These are phyloP conservation scores for Venustaconcha ellipsiformis DNA, from an alignment of 1,140 invertebrate species.

Conservation along the genomic window DNA sequence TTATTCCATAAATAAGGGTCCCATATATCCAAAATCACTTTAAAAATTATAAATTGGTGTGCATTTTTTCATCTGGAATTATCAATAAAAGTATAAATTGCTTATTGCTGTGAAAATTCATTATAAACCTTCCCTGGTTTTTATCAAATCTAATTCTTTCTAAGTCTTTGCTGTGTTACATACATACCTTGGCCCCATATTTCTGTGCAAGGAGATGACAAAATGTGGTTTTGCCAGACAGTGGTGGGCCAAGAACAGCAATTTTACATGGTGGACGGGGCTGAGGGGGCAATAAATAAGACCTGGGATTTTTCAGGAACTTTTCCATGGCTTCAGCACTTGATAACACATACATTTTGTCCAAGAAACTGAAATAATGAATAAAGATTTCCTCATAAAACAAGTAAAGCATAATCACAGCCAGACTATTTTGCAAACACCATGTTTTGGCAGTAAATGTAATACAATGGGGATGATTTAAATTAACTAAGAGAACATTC, in stretches of 20 bases:
- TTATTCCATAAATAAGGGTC: too few species aligned
- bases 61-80: too few species aligned
- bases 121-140: constrained; percentile 52
- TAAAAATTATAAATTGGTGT: too few species aligned
- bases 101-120: too few species aligned
- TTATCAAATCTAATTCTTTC: constrained; percentile 31
- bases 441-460: too few species aligned
- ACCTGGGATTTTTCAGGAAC: constrained; percentile 68
- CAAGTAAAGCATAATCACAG: too few species aligned
- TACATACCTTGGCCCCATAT: constrained; percentile 65
- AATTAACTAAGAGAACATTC: too few species aligned
- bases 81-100: too few species aligned
- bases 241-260: constrained; percentile 57
- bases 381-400: too few species aligned
- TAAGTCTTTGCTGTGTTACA: neutral
- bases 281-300: constrained; percentile 65
- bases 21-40: too few species aligned
- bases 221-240: constrained; percentile 66
- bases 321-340: constrained; percentile 64
- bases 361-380: constrained; percentile 59
- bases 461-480: too few species aligned
- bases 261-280: constrained; percentile 67
- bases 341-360: constrained; percentile 68
- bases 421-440: too few species aligned
- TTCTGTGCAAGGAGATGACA: constrained; percentile 62